These are phyloP conservation scores for Papilio dardanus DNA, from an alignment of 1,140 invertebrate genomes.

Conservation along the genomic window DNA sequence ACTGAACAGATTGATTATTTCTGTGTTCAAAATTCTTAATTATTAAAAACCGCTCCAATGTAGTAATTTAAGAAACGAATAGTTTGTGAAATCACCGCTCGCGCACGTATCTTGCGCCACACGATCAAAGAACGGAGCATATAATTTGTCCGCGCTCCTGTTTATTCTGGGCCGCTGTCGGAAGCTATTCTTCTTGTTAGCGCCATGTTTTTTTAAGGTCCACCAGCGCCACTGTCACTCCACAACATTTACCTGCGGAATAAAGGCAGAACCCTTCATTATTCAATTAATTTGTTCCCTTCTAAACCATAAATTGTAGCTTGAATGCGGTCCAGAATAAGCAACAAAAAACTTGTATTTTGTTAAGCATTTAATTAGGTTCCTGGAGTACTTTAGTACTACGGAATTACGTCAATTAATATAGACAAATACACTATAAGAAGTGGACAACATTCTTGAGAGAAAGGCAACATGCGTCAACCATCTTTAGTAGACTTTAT, in stretches of 20 bases:
- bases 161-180: slow-evolving; percentile 64
- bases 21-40: too few species aligned
- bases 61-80: too few species aligned
- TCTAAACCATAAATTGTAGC: neutral
- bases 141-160: slow-evolving; percentile 63
- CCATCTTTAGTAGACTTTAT: too few species aligned
- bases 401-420: too few species aligned
- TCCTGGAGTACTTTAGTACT: too few species aligned
- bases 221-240: slow-evolving; percentile 50
- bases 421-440: too few species aligned
- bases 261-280: neutral
- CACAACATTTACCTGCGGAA: neutral
- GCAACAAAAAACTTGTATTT: neutral
- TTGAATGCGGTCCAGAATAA: neutral
- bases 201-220: slow-evolving; percentile 65
- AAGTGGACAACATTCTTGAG: too few species aligned
- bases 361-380: too few species aligned
- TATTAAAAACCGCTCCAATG: too few species aligned
- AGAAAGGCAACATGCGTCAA: too few species aligned
- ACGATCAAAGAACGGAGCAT: slow-evolving; percentile 42
- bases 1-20: too few species aligned
- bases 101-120: slow-evolving; percentile 6
- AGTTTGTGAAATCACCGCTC: neutral
- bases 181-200: slow-evolving; percentile 61
- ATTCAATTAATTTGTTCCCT: neutral